Evolutionary conservation across 2,113 vertebrate species (phyloP).

Genomic region (Ascaphus truei): DNA sequence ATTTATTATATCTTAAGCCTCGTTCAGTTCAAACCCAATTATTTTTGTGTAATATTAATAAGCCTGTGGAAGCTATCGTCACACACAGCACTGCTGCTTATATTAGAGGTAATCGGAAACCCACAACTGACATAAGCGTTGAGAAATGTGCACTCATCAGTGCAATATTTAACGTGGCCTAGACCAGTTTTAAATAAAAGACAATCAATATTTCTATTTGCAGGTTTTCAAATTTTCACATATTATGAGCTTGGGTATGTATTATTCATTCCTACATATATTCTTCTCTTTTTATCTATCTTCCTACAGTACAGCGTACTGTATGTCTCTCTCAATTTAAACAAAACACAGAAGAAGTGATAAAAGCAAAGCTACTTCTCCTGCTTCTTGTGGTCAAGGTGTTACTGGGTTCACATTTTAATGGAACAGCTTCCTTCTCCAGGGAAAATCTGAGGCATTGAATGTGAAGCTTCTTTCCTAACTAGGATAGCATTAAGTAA

Average conservation of each 20-base stretch:
- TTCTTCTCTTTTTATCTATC: not conserved
- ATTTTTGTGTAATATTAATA: no score
- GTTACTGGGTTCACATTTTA: constrained; percentile 23
- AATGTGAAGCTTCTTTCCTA: not conserved
- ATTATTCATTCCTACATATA: not conserved
- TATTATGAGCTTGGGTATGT: not conserved
- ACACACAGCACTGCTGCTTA: no score
- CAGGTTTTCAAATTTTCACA: not conserved
- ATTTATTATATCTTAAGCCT: no score
- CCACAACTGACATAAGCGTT: no score
- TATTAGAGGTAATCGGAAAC: no score
- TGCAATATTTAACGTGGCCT: not conserved
- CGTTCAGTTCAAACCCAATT: no score
- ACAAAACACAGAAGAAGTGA: not conserved
- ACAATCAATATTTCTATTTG: not conserved
- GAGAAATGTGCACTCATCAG: not conserved
- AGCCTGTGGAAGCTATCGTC: no score
- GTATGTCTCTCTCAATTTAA: constrained; percentile 6
- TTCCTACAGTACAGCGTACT: no score
- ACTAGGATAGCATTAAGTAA: constrained; percentile 1
- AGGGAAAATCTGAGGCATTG: not conserved
- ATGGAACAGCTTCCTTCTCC: constrained; percentile 23
- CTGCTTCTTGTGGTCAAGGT: constrained; percentile 14
- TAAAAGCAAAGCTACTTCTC: constrained; percentile 14
- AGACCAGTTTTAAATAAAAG: no score